These are phyloP conservation scores for Glareola pratincola DNA, from an alignment of 2,113 vertebrate genomes.

Conservation along the genomic window DNA sequence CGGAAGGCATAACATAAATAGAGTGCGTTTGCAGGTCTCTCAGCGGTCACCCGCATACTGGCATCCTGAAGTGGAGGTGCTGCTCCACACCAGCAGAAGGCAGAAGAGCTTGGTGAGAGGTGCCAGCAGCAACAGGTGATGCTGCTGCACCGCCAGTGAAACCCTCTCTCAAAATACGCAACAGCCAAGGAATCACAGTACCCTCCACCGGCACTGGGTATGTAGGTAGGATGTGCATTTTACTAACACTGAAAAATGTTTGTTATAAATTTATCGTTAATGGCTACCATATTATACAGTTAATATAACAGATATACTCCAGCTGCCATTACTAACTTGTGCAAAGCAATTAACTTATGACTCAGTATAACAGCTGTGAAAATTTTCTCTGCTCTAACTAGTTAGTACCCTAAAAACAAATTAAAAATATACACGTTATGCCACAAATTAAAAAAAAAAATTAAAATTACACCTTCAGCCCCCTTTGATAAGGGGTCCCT, in stretches of 20 bases:
- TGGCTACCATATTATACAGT: neutral
- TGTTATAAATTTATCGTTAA: neutral
- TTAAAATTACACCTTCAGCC: rapidly evolving
- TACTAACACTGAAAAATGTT: neutral
- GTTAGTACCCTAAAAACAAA: neutral
- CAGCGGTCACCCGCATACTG: neutral
- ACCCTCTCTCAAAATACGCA: neutral
- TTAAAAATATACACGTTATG: neutral
- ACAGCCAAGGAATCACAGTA: neutral
- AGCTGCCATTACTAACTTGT: neutral
- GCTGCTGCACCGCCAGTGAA: neutral
- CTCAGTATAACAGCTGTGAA: neutral
- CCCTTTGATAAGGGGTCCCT: neutral
- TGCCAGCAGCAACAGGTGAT: neutral
- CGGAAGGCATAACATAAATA: neutral
- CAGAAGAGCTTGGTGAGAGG: neutral
- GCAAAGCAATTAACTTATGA: neutral
- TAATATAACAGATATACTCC: neutral
- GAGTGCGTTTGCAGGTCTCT: neutral
- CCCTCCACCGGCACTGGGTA: rapidly evolving
- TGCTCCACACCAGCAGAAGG: neutral
- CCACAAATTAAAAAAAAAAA: neutral
- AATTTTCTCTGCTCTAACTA: neutral
- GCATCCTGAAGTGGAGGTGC: neutral
- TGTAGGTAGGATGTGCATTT: neutral